Base-by-base conservation (phyloP, 2,797 vertebrate genomes). In the Onychomys arenicola region DNA sequence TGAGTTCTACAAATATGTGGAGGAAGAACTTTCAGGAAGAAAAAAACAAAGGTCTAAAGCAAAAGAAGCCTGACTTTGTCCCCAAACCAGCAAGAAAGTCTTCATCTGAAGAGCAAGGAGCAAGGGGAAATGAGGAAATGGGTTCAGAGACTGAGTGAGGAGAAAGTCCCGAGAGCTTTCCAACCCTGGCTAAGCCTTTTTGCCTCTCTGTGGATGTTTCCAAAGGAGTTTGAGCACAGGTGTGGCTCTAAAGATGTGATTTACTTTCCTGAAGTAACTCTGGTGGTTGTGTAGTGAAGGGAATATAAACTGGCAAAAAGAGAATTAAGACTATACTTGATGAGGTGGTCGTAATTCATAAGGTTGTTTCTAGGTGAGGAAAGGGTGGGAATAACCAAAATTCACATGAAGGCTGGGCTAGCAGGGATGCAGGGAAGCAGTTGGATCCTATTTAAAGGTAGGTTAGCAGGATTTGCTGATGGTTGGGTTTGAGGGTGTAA, bases 11-110 rank as follows among this genome's bases (percentile, higher is more conserved):
- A 69, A 49, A 49, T 85, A 13, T 87, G 19, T 27, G 19, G 23
- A 37, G 34, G 73, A 88, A 88, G 52, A 92, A 90, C 27, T 94
- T 81, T 92, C 14, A 67, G 34, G 49, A 89, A 75, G 57, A 90
- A 90, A 29, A 29, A 14, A 90, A 32, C 59, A 81, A 59, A 55
- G 23, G 16, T 92, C 65, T 82, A 19, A 94, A 67, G 55, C 34
- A 84, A 84, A 27, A 86, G 32, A 86, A 85, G 43, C 43, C 85
- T 96, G 43, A 25, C 46, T 17, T 13, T 80, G 19, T 65, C 80
- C 71, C 63, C 76, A 40, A 85, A 92, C 71, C 59, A 67, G 6
- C 29, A 46, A 84, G 55, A 67, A 89, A 75, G 46, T 85, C 29
- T 92, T 17, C 59, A 40, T 11, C 86, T 61, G 52, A 37, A 75